Percentiles rank a stretch among this genome's conserved stretches.
Evolutionary conservation across 2,888 invertebrate genomes (phyloP).

Genomic region (Tipula vernalis): DNA sequence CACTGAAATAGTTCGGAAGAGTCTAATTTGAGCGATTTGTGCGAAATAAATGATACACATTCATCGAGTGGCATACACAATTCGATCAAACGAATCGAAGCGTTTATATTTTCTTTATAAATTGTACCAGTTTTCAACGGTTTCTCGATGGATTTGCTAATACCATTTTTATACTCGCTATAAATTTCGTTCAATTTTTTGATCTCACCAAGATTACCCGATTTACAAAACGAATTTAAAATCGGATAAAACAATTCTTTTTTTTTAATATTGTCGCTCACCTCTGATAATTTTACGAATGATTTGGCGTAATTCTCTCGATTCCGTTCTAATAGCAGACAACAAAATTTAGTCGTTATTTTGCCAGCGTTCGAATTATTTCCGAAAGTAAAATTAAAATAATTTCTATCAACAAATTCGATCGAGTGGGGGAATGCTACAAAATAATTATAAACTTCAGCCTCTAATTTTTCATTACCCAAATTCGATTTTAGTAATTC

Average conservation of each 20-base stretch:
- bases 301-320: constrained; percentile 17
- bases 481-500: constrained; percentile 32
- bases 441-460: constrained; percentile 43
- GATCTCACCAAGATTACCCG: constrained; percentile 28
- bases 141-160: constrained; percentile 50
- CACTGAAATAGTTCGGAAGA: constrained; percentile 44
- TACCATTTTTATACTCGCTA: constrained; percentile 46
- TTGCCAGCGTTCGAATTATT: constrained; percentile 40
- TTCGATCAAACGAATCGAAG: constrained; percentile 46
- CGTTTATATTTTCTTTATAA: constrained; percentile 44
- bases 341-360: constrained; percentile 43
- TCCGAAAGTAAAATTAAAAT: constrained; percentile 42
- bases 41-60: constrained; percentile 40
- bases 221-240: constrained; percentile 37
- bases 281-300: constrained; percentile 24
- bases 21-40: constrained; percentile 51
- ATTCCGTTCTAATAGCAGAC: constrained; percentile 41
- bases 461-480: constrained; percentile 43
- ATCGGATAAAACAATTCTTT: constrained; percentile 52
- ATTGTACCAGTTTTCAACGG: constrained; percentile 56
- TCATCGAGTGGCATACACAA: constrained; percentile 45
- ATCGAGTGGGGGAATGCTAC: constrained; percentile 47
- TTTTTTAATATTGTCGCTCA: constrained; percentile 37
- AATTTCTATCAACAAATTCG: constrained; percentile 36
- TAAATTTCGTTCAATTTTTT: constrained; percentile 43